Evolutionary conservation across 1,140 invertebrate species (phyloP), one percentile per base, ranked within the genome.

Genomic region (Neotoxoptera formosana): DNA sequence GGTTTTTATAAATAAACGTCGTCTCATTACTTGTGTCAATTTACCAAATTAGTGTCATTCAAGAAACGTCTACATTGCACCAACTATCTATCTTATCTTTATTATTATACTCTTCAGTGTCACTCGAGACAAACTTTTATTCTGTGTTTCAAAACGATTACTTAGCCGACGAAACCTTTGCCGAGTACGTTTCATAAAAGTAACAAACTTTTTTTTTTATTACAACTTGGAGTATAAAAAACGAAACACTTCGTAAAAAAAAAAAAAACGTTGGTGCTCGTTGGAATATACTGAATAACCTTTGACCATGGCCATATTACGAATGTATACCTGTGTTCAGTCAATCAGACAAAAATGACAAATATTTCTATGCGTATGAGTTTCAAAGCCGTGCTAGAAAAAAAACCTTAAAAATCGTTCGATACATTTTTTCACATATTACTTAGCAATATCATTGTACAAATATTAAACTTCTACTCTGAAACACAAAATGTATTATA

Each of bases 241-340:
- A 89, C n/a, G 34, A 53, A 89, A 89, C 48, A 89, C 87, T 89
- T 34, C 45, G 34, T 89, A 8, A 53, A 89, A 88, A 48, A 88
- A 53, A 51, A 88, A 34, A 88, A 48, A 89, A 53, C 2, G 7
- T 48, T 48, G 51, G 0, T 89, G 20, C 47, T 34, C 25, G 30
- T 48, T 51, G 36, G 7, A 36, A 89, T 89, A 89, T 25, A 34
- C 4, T 34, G 87, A 89, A 36, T n/a, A 87, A 51, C 86, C 45
- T 87, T 87, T 87, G 45, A 87, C 47, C 48, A 56, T 21, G 9
- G 88, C 53, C 23, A 89, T 41, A 56, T 89, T 17, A 56, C 7
- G 53, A 53, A 30, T 86, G n/a, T n/a, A 86, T 47, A 30, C 23
- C 6, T 30, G 45, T 86, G 25, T 6, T 45, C 25, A 25, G 84